Percentiles rank a stretch among this genome's conserved stretches.
These are phyloP conservation scores for Drosophila kuntzei DNA, from an alignment of 2,888 invertebrate genomes.

Conservation along the genomic window DNA sequence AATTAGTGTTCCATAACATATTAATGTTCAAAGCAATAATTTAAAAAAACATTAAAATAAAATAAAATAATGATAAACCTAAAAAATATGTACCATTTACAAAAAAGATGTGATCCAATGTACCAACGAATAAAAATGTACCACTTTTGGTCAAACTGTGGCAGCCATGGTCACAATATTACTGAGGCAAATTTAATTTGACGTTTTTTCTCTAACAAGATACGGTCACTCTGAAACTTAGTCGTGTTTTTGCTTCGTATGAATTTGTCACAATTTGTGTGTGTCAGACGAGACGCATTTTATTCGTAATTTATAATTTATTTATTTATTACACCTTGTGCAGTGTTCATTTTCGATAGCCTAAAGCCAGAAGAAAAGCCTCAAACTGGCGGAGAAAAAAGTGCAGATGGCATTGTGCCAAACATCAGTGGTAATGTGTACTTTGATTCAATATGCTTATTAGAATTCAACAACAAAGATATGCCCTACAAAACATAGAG, in stretches of 20 bases:
- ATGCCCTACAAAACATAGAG: constrained; percentile 10
- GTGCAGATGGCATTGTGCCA: constrained; percentile 90
- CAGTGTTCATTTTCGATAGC: constrained; percentile 20
- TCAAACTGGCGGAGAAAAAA: constrained; percentile 85
- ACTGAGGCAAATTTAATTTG: constrained; percentile 8
- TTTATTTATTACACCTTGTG: constrained; percentile 20
- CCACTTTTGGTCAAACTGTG: not conserved
- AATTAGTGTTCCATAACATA: no score
- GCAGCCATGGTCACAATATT: not conserved
- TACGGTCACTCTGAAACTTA: constrained; percentile 26
- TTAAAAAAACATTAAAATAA: no score
- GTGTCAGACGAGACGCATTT: constrained; percentile 39
- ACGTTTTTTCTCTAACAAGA: not conserved
- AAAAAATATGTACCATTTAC: no score
- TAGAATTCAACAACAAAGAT: constrained; percentile 25
- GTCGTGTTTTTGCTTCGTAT: constrained; percentile 59
- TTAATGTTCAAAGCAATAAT: no score
- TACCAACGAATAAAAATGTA: not conserved
- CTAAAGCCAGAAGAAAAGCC: constrained; percentile 52
- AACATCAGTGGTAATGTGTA: constrained; percentile 87
- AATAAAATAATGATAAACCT: no score
- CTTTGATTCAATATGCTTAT: constrained; percentile 17
- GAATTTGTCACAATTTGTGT: constrained; percentile 32
- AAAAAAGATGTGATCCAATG: no score
- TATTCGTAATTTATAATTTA: constrained; percentile 32